A percentile compares a stretch with the other conserved stretches of the same genome.
Conservation (phyloP, 2,113 vertebrate species). For the Odocoileus hemionus region DNA sequence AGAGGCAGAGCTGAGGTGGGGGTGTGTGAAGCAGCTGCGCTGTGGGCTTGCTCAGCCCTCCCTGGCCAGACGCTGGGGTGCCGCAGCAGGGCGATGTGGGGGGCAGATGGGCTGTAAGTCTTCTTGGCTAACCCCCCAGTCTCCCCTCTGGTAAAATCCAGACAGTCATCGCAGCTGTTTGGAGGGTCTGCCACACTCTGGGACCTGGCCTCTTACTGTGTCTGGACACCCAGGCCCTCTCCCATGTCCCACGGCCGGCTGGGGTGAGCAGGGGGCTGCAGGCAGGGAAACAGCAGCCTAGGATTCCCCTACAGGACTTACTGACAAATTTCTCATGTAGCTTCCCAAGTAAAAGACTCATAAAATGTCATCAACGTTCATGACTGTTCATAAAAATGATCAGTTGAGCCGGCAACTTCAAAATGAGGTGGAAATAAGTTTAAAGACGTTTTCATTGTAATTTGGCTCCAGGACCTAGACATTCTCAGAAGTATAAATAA, state of each 20-base stretch:
- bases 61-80: neutral
- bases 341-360: slow-evolving; percentile 63
- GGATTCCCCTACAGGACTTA: neutral
- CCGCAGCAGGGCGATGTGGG: neutral
- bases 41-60: neutral
- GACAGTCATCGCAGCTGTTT: neutral
- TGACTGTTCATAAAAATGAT: slow-evolving; percentile 72
- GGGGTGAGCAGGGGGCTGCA: neutral
- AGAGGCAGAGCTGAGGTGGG: neutral
- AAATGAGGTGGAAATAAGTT: slow-evolving; percentile 70
- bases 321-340: slow-evolving; percentile 45
- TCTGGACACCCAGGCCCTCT: neutral
- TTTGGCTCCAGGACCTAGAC: slow-evolving; percentile 42
- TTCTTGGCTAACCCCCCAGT: neutral
- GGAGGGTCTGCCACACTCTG: neutral
- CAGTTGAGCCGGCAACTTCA: slow-evolving; percentile 68
- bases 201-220: neutral
- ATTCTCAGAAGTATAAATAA: slow-evolving; percentile 52
- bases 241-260: neutral
- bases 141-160: neutral
- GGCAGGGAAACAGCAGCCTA: neutral
- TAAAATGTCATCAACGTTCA: slow-evolving; percentile 69
- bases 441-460: slow-evolving; percentile 69
- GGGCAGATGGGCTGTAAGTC: neutral
- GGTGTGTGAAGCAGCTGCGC: neutral